Base-by-base conservation (phyloP, 1,140 invertebrate genomes). In the Drosophila sturtevanti region DNA sequence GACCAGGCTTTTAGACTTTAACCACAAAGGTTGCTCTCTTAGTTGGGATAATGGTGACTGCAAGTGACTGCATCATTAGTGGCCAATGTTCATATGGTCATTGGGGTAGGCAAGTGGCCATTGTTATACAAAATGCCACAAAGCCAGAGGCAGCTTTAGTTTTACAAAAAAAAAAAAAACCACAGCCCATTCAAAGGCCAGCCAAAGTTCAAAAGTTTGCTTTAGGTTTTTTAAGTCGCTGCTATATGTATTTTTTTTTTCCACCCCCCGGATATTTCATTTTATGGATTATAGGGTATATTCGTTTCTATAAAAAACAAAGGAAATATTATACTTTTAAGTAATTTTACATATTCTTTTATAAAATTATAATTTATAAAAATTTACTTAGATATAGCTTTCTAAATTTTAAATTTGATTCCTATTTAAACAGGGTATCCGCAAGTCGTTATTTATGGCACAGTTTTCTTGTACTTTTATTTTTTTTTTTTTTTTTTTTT, bases 201-300 rank as follows among this genome's bases (percentile, higher is more conserved):
- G 68, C 35, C 61, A 77, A 81, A 85, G 73, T 78, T 78, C 77
- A 78, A 81, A 86, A 77, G 68, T 68, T 64, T 76, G 65, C 54
- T 54, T 48, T 48, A 2, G 41, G 41, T 48, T 48, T 21, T 24
- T 48, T 48, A 48, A 48, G 41, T 48, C 41, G 16, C 16, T 48
- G 16, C 6, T 31, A 6, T 31, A 6, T 31, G 1, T 7, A 6
- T 31, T 31, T 31, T 31, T 31, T 1, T 31, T 1, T 6, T 6
- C 6, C 6, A 0, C 27, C 27, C 9, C 16, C 41, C 41, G 21
- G 41, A 48, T 18, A 21, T 48, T 48, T 21, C 9, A 48, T 48
- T 7, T 1, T 7, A 9, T 4, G 41, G 41, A 48, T 48, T 48
- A 21, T 21, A 48, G 18, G 14, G 41, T 11, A 48, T 48, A 48